phyloP scores from a whole-genome alignment of 2,797 vertebrate species.

The Pseudochaenichthys georgianus region DNA sequence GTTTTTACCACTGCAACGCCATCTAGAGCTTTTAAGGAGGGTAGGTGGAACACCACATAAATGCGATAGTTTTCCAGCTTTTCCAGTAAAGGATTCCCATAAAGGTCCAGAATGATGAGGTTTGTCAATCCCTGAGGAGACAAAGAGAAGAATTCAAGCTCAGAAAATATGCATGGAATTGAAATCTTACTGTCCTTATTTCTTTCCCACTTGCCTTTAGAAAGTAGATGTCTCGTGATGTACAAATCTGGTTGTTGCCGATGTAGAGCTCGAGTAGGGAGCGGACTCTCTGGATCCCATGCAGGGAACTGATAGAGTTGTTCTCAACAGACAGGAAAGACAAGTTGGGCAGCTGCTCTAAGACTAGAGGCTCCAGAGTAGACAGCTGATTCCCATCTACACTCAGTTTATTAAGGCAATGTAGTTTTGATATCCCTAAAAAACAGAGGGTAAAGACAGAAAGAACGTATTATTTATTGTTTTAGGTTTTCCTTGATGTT shows the following conservation, averaged over 20 bases:
- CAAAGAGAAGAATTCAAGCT: neutral
- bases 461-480: neutral
- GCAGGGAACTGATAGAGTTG: conserved; percentile 87
- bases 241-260: conserved; percentile 87
- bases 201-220: conserved; percentile 85
- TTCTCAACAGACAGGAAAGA: conserved; percentile 89
- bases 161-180: neutral
- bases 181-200: neutral
- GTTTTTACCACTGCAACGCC: conserved; percentile 86
- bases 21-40: conserved; percentile 90
- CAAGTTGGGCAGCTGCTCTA: conserved; percentile 86
- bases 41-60: conserved; percentile 89
- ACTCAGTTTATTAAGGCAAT: conserved; percentile 84
- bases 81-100: conserved; percentile 87
- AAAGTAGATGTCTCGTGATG: conserved; percentile 87
- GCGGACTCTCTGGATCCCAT: conserved; percentile 84
- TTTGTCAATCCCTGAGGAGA: conserved; percentile 83
- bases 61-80: conserved; percentile 90
- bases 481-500: neutral
- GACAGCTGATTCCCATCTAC: conserved; percentile 88
- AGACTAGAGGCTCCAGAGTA: conserved; percentile 79
- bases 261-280: conserved; percentile 89
- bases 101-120: conserved; percentile 89
- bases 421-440: conserved; percentile 86
- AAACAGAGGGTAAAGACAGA: conserved; percentile 24